Evolutionary conservation across 2,113 vertebrate species (phyloP), one percentile per base, ranked within the genome.

Genomic region (Nyctereutes procyonoides): DNA sequence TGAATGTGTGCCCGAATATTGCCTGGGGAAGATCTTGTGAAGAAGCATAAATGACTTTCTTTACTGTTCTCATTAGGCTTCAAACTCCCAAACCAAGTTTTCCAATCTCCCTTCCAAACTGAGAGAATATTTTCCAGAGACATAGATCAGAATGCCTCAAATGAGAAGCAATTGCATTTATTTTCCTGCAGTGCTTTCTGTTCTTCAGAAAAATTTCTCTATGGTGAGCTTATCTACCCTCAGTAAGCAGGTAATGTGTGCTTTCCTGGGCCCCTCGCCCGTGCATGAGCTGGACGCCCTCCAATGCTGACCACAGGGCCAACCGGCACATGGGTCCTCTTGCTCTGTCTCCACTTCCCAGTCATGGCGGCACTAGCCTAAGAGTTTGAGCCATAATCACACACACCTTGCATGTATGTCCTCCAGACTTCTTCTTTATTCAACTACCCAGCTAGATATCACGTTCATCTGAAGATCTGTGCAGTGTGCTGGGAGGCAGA

Each of bases 251-350:
- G 32, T 19, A 8, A 14, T 28, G 0, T 2, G 5, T 10, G n/a
- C 53, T 48, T 28, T 90, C 71, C 74, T 43, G n/a, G 51, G 43
- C 0, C 2, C 35, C 15, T 89, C 17, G 0, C 4, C 48, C 19
- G 2, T 0, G 16, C 20, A 2, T 15, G 1, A 58, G 32, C 65
- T 38, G 30, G 73, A 55, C 8, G 13, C 43, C 12, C 43, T 56
- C 30, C 56, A 28, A 20, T 6, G 38, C 67, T 55, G 12, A 32
- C 1, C 35, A 35, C 35, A 56, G 17, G 3, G n/a, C n/a, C 51
- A 10, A 35, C 63, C 0, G 1, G 13, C 2, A 12, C 8, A 0
- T 4, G 77, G 28, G 60, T 30, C 51, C 38, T 60, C 13, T 0
- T 0, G 10, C 5, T 85, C 79, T 80, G 55, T 24, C 62, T 73